Conservation (phyloP, 2,797 vertebrate genomes). For the Heterohyrax brucei region DNA sequence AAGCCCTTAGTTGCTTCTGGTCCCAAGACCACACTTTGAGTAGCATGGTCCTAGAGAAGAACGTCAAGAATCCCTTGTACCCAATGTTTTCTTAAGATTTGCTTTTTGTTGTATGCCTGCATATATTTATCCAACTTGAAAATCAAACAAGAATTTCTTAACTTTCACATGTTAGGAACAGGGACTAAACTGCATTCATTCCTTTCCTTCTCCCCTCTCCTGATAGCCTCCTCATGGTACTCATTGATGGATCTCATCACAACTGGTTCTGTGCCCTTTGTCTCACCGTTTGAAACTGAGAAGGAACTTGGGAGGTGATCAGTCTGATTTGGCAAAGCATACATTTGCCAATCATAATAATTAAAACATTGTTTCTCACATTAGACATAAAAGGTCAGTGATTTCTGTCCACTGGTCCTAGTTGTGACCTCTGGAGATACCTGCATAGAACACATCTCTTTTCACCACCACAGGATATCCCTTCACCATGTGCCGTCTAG, state of each 20-base stretch:
- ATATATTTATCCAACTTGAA: constrained; percentile 47
- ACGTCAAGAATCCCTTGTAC: background rate
- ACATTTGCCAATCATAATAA: constrained; percentile 22
- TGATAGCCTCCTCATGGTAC: background rate
- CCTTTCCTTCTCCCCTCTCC: background rate
- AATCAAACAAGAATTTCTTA: constrained; percentile 47
- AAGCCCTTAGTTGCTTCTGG: constrained; percentile 51
- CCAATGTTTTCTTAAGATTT: constrained; percentile 64
- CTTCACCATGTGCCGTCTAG: constrained; percentile 24
- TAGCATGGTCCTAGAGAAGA: constrained; percentile 42
- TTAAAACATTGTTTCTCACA: constrained; percentile 33
- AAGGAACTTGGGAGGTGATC: constrained; percentile 20
- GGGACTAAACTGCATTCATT: background rate
- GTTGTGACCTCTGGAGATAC: constrained; percentile 39
- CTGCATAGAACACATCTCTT: background rate
- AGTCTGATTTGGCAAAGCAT: constrained; percentile 44
- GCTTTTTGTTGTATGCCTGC: constrained; percentile 37
- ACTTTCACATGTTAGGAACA: constrained; percentile 21
- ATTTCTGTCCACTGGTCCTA: constrained; percentile 52
- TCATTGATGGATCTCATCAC: constrained; percentile 12
- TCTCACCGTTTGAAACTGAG: background rate
- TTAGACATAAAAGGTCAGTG: constrained; percentile 37
- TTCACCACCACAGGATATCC: background rate
- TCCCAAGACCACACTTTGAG: constrained; percentile 7
- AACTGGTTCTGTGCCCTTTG: background rate